These are phyloP conservation scores for Etheostoma nigrum DNA, from an alignment of 2,797 vertebrate species.

Conservation along the genomic window DNA sequence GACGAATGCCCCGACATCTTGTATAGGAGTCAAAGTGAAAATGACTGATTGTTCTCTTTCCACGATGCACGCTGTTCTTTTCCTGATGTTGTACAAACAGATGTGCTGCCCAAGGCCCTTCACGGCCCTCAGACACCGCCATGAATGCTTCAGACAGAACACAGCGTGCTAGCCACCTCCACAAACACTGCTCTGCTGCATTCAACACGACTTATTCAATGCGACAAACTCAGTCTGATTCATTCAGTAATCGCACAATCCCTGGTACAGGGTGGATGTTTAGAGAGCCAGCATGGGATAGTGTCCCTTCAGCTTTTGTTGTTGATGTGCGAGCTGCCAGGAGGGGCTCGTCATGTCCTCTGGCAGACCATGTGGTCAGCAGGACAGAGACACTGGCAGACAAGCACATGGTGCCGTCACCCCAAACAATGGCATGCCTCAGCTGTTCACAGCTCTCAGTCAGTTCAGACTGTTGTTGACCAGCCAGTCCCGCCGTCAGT, in stretches of 20 bases:
- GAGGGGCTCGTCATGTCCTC: conserved; percentile 29
- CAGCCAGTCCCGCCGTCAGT: conserved; percentile 19
- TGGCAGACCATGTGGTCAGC: conserved; percentile 37
- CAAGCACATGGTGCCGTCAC: conserved; percentile 46
- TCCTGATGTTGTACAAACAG: conserved; percentile 53
- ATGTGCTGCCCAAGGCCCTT: conserved; percentile 15
- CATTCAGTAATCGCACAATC: conserved; percentile 30
- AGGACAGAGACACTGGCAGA: conserved; percentile 37
- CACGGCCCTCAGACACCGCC: conserved; percentile 21
- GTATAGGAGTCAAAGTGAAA: conserved; percentile 22
- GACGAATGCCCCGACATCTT: neutral
- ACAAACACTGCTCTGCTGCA: conserved; percentile 35
- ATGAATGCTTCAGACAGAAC: conserved; percentile 32
- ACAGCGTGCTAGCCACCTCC: conserved; percentile 47
- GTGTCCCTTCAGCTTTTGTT: conserved; percentile 38
- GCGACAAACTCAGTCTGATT: conserved; percentile 54
- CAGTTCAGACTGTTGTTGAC: conserved; percentile 20
- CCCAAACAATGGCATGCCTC: conserved; percentile 48
- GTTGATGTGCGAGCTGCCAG: conserved; percentile 19
- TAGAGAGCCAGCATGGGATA: conserved; percentile 21
- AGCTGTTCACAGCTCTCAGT: conserved; percentile 58
- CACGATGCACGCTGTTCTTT: conserved; percentile 45
- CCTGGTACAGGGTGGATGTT: conserved; percentile 25
- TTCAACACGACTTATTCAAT: conserved; percentile 37
- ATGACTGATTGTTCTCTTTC: conserved; percentile 25